Conservation (phyloP, 2,113 vertebrate genomes). For the Pithys albifrons region DNA sequence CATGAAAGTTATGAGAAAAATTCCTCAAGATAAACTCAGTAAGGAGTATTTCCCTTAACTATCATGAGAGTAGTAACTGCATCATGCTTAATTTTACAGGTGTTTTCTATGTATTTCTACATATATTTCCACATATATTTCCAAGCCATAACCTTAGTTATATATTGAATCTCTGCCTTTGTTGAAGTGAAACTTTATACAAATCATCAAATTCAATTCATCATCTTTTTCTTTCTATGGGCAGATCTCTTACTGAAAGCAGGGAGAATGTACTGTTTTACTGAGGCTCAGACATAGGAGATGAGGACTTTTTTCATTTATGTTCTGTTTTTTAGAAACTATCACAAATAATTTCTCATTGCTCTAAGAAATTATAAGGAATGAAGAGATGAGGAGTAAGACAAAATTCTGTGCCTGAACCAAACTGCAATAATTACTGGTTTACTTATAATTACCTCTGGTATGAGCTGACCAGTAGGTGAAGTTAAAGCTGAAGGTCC, state of each 20-base stretch:
- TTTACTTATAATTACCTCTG: conserved; percentile 87
- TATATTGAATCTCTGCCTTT: background rate
- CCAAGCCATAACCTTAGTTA: background rate
- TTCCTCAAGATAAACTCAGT: background rate
- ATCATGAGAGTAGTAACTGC: background rate
- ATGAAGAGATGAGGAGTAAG: background rate
- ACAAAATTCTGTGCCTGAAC: background rate
- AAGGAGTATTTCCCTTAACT: background rate
- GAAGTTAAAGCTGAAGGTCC: conserved; percentile 85
- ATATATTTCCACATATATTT: background rate
- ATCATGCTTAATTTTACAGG: background rate
- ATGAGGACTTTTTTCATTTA: background rate
- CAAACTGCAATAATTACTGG: conserved; percentile 50
- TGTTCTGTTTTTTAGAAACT: background rate
- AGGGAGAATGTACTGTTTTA: background rate
- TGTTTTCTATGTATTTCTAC: background rate
- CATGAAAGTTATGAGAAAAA: background rate
- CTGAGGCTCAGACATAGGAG: background rate
- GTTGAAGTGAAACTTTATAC: background rate
- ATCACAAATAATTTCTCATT: background rate
- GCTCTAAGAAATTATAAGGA: background rate
- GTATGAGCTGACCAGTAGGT: conserved; percentile 81
- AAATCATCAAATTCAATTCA: background rate
- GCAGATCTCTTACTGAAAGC: background rate
- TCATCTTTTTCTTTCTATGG: background rate